Evolutionary conservation across 1,140 invertebrate species (phyloP).

Genomic region (Heterodera carotae): DNA sequence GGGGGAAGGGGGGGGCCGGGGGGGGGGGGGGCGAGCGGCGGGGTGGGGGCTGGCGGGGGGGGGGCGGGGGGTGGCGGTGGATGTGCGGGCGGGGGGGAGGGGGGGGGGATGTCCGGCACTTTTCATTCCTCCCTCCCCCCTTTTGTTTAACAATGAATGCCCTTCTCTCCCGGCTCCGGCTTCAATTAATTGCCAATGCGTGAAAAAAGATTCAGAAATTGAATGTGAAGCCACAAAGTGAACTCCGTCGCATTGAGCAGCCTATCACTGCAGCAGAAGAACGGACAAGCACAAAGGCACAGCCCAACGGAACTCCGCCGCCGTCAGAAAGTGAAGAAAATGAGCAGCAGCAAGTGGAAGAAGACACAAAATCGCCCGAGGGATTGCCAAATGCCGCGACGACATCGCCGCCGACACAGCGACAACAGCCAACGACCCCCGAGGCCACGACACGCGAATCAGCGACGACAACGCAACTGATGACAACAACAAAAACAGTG

Average conservation of each 20-base stretch:
- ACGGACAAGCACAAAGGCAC: background rate
- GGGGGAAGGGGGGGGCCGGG: no score
- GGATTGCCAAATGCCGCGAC: background rate
- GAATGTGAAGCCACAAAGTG: background rate
- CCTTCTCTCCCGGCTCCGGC: no score
- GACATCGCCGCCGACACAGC: constrained; percentile 26
- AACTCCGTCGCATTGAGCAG: background rate
- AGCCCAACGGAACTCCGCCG: background rate
- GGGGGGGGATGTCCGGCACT: no score
- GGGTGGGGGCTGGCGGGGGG: no score
- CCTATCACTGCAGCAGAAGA: background rate
- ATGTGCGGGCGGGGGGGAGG: no score
- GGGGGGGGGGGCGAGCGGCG: no score
- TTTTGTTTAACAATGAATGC: no score
- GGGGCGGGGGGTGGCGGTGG: no score
- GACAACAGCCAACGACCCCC: constrained; percentile 10
- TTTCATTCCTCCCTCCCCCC: no score
- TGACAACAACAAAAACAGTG: constrained; percentile 2
- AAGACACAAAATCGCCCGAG: background rate
- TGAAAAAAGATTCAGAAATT: no score
- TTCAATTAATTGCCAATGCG: no score
- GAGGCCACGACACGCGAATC: background rate
- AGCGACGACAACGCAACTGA: background rate
- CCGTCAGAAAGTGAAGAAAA: background rate
- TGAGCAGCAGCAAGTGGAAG: background rate